These are phyloP conservation scores for Danio jaintianensis DNA, from an alignment of 2,797 vertebrate genomes.

Conservation along the genomic window DNA sequence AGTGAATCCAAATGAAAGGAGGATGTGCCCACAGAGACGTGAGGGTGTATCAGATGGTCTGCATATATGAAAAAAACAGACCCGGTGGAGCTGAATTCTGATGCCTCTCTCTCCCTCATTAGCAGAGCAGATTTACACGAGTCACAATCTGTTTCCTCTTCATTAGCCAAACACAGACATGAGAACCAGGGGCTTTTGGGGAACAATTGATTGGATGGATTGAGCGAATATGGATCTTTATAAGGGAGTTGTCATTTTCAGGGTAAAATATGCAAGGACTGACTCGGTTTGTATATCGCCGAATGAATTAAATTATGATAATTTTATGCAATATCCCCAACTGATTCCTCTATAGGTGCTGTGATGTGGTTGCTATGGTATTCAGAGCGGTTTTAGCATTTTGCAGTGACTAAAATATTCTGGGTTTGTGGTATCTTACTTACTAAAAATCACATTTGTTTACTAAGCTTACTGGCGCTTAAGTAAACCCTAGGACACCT, in stretches of 20 bases:
- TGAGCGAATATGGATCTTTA: background rate
- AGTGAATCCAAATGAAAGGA: conserved; percentile 1
- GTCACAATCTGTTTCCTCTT: conserved; percentile 31
- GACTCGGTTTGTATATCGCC: background rate
- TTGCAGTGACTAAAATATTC: background rate
- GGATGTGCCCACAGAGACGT: background rate
- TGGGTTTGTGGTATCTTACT: too few species aligned
- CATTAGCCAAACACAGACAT: background rate
- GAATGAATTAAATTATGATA: background rate
- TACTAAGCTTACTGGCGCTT: too few species aligned
- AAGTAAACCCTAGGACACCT: too few species aligned
- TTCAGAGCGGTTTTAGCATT: background rate
- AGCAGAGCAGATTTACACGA: background rate
- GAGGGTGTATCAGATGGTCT: conserved; percentile 5
- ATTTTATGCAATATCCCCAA: background rate
- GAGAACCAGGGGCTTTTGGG: background rate
- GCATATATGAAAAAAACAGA: background rate
- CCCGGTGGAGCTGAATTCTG: conserved; percentile 8
- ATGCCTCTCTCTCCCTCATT: conserved; percentile 19
- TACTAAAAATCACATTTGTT: too few species aligned
- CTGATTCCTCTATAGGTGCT: background rate
- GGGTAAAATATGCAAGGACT: background rate
- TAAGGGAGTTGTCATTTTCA: background rate
- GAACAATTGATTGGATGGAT: background rate
- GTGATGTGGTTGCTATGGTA: background rate